Conservation (phyloP, 2,888 invertebrate genomes). For the Meiosimyza decipiens region DNA sequence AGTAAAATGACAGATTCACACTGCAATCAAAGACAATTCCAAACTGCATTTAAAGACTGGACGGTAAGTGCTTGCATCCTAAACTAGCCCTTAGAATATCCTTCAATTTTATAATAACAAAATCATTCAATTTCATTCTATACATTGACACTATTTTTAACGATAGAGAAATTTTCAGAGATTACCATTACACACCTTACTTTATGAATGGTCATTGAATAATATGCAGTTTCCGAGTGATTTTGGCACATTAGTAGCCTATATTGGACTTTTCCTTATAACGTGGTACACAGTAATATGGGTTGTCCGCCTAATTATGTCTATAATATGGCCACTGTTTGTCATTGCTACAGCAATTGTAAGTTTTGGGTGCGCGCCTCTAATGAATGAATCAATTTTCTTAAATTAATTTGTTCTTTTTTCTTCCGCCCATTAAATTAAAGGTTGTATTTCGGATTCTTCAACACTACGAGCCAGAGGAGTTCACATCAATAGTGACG, state of each 20-base stretch:
- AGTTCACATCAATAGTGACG: constrained; percentile 40
- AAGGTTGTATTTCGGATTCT: constrained; percentile 44
- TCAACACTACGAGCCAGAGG: constrained; percentile 47
- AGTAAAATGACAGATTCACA: constrained; percentile 42
- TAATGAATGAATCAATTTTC: not conserved
- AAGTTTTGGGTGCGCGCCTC: constrained; percentile 36
- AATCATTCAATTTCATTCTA: not conserved
- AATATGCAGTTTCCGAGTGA: constrained; percentile 50
- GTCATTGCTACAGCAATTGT: constrained; percentile 48
- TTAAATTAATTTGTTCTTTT: constrained; percentile 3
- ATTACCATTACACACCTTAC: constrained; percentile 43
- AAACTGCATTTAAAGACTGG: constrained; percentile 29
- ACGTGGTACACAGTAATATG: constrained; percentile 54
- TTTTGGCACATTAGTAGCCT: constrained; percentile 49
- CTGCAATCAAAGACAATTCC: constrained; percentile 30
- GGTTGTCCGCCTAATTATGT: constrained; percentile 49
- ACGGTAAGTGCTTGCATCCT: constrained; percentile 38
- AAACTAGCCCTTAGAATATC: not conserved
- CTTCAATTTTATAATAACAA: not conserved
- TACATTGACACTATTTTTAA: not conserved
- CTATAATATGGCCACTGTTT: constrained; percentile 55
- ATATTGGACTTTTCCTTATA: constrained; percentile 50
- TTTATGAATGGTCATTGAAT: constrained; percentile 53
- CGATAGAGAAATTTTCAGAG: constrained; percentile 38
- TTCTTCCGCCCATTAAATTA: not conserved